Base-by-base conservation (phyloP, 2,797 vertebrate species). In the Myripristis murdjan region DNA sequence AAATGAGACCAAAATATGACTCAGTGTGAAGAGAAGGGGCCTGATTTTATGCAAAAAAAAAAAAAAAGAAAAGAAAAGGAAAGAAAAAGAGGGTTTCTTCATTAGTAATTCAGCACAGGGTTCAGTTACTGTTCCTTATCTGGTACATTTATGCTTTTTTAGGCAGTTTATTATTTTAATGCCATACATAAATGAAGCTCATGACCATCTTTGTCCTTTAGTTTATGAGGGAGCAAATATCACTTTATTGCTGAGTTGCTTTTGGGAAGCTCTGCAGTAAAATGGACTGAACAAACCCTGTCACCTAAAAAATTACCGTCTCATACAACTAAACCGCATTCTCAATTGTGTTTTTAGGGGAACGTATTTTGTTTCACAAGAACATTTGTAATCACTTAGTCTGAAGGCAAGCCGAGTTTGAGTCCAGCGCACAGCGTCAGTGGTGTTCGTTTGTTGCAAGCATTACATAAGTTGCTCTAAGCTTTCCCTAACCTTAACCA, bases 131-230 rank as follows among this genome's bases (percentile, higher is more conserved):
- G 10, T 55, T 54, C 33, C 24, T 60, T 61, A 54, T 58, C 77
- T 52, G 9, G n/a, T 7, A 4, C 46, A 56, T 61, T 59, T 61
- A 5, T 51, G 37, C 35, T 48, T 18, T 79, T 74, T 70, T 56
- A 72, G 75, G 48, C 31, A 23, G 77, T 74, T 71, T 56, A 73
- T 74, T 15, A 74, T 67, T 76, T 73, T 70, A 77, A 68, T 60
- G 52, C 6, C 8, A 18, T 16, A 64, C 48, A 81, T 85, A 81
- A 81, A 82, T 77, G 0, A 73, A 26, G 39, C 81, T 72, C 79
- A 86, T 78, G 68, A 69, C 63, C 60, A 53, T 37, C 49, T 3
- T 16, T 43, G 60, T 79, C 70, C 67, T 70, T 79, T 37, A 64
- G 53, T 60, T 59, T 51, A 75, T 74, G 70, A 79, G 61, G 16